Evolutionary conservation across 2,113 vertebrate species (phyloP).

Genomic region (Nothobranchius furzeri): DNA sequence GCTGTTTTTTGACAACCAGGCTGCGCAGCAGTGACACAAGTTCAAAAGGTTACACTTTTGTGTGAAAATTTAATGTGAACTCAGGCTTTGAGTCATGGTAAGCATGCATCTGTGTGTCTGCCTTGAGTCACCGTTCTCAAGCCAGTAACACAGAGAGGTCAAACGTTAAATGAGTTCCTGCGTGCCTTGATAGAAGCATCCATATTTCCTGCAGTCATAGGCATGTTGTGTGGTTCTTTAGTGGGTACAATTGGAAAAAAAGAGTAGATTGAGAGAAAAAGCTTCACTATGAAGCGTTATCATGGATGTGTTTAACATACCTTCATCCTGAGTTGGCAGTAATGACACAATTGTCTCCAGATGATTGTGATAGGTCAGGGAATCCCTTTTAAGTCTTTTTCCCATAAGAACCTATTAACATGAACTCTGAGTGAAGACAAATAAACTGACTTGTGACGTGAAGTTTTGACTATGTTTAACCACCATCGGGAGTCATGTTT

Average conservation of each 20-base stretch:
- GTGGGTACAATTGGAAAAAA: conserved; percentile 11
- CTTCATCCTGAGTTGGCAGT: conserved; percentile 55
- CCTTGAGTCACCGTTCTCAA: conserved; percentile 52
- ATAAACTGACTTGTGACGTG: too few relatives aligned
- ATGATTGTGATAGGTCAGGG: conserved; percentile 52
- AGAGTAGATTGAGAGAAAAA: conserved; percentile 28
- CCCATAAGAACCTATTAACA: conserved; percentile 18
- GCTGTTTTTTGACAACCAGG: conserved; percentile 19
- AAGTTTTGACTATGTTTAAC: background rate
- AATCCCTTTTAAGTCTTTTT: conserved; percentile 50
- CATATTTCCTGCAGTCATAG: conserved; percentile 41
- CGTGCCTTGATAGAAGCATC: conserved; percentile 18
- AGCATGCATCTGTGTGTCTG: conserved; percentile 45
- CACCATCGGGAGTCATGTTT: background rate
- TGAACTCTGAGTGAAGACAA: too few relatives aligned
- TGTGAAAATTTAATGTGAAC: conserved; percentile 55
- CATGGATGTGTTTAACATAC: conserved; percentile 47
- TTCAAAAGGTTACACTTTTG: conserved; percentile 26
- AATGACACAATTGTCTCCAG: conserved; percentile 78
- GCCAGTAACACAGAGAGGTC: conserved; percentile 52
- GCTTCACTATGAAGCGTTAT: conserved; percentile 53
- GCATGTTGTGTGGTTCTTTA: conserved; percentile 70
- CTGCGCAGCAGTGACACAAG: conserved; percentile 18
- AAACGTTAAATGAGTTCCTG: conserved; percentile 56
- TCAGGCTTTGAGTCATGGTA: conserved; percentile 60